phyloP scores from a whole-genome alignment of 1,140 invertebrate genomes.

The Aphelinus atriplicis region DNA sequence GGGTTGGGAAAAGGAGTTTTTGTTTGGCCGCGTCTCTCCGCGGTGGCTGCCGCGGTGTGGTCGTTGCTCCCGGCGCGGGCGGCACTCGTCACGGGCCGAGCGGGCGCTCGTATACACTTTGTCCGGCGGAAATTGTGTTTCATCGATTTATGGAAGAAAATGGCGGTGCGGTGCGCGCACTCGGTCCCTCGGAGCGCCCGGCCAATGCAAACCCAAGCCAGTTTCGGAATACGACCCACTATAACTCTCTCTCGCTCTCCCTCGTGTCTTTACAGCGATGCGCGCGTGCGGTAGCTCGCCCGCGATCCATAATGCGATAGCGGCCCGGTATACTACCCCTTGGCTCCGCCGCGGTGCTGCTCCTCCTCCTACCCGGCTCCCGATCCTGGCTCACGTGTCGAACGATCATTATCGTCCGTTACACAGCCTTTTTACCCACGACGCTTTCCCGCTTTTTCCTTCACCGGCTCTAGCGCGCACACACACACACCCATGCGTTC shows the following conservation, averaged over 20 bases:
- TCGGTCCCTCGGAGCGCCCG: not conserved
- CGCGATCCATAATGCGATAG: conserved; percentile 15
- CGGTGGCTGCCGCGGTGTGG: no score
- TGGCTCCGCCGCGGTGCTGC: not conserved
- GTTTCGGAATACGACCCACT: conserved; percentile 21
- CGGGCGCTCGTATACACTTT: not conserved
- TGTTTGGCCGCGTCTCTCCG: no score
- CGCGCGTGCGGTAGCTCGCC: no score
- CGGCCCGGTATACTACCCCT: not conserved
- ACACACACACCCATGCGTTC: no score
- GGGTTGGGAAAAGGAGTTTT: no score
- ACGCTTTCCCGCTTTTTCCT: no score
- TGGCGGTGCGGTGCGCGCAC: not conserved
- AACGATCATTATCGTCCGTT: conserved; percentile 26
- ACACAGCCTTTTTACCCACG: not conserved
- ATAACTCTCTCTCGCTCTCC: conserved; percentile 20
- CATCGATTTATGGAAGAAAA: conserved; percentile 28
- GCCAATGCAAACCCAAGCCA: conserved; percentile 27
- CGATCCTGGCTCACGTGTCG: not conserved
- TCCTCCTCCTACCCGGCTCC: not conserved
- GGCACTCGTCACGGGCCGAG: not conserved
- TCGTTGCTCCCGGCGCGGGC: not conserved
- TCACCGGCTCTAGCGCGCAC: no score
- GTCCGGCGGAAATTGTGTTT: conserved; percentile 18
- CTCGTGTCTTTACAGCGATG: not conserved